Conservation (phyloP, 1,140 invertebrate genomes). For the Drosophila micromelanica region DNA sequence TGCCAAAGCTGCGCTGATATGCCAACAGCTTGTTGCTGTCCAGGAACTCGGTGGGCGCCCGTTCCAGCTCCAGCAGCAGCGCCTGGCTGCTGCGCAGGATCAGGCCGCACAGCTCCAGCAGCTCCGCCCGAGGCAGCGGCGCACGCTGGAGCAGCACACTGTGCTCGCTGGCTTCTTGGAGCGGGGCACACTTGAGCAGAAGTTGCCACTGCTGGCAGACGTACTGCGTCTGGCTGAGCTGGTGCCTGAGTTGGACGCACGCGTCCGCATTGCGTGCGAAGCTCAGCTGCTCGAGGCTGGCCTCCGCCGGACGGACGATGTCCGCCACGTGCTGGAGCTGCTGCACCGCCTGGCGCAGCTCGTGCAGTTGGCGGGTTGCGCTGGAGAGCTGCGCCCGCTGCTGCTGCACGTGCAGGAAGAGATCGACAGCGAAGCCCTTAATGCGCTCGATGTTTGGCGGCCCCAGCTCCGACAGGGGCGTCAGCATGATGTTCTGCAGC, state of each 20-base stretch:
- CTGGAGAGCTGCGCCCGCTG: conserved; percentile 84
- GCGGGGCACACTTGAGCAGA: conserved; percentile 58
- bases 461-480: conserved; percentile 91
- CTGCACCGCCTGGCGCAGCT: conserved; percentile 76
- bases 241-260: conserved; percentile 46
- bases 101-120: conserved; percentile 37
- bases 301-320: conserved; percentile 35
- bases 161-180: conserved; percentile 18
- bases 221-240: conserved; percentile 54
- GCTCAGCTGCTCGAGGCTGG: background rate
- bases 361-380: conserved; percentile 79
- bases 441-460: conserved; percentile 92
- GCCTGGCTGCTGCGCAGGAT: conserved; percentile 46
- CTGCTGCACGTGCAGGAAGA: conserved; percentile 87
- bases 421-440: conserved; percentile 90
- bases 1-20: conserved; percentile 42
- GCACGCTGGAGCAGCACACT: conserved; percentile 21
- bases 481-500: conserved; percentile 87
- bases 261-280: conserved; percentile 48
- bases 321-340: conserved; percentile 57
- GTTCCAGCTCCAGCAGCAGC: conserved; percentile 47
- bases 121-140: conserved; percentile 26
- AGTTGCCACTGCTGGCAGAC: conserved; percentile 67
- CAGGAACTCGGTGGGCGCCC: conserved; percentile 43
- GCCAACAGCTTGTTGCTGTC: conserved; percentile 25